Evolutionary conservation across 2,888 invertebrate genomes (phyloP).

Genomic region (Gari tellinella): DNA sequence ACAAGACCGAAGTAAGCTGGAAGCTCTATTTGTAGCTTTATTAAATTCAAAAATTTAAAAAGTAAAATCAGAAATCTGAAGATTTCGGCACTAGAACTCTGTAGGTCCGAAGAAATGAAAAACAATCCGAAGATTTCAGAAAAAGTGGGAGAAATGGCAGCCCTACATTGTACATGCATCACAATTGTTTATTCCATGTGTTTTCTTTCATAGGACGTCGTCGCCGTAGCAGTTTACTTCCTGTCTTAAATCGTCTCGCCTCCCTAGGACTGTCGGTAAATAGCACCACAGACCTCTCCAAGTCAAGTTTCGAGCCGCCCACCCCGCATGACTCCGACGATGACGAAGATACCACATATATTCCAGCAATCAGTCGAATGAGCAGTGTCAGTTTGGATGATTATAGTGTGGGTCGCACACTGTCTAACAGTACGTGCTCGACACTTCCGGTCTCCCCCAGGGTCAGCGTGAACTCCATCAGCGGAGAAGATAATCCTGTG

Average conservation of each 20-base stretch:
- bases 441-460: constrained; percentile 48
- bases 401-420: constrained; percentile 52
- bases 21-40: too few species aligned
- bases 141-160: background rate
- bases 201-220: constrained; percentile 59
- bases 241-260: constrained; percentile 74
- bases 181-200: background rate
- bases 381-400: constrained; percentile 51
- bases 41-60: too few species aligned
- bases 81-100: too few species aligned
- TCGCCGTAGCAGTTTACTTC: constrained; percentile 74
- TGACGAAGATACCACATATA: constrained; percentile 50
- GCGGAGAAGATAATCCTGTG: constrained; percentile 48
- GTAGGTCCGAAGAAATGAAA: too few species aligned
- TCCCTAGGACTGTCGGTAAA: constrained; percentile 74
- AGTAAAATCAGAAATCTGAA: too few species aligned
- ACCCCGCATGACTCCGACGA: constrained; percentile 53
- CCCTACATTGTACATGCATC: too few species aligned
- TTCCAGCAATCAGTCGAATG: constrained; percentile 44
- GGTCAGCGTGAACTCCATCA: constrained; percentile 45
- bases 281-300: constrained; percentile 73
- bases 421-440: constrained; percentile 51
- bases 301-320: constrained; percentile 58
- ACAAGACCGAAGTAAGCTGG: too few species aligned
- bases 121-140: too few species aligned